phyloP scores from a whole-genome alignment of 2,797 vertebrate species.

The Synaphobranchus kaupii region DNA sequence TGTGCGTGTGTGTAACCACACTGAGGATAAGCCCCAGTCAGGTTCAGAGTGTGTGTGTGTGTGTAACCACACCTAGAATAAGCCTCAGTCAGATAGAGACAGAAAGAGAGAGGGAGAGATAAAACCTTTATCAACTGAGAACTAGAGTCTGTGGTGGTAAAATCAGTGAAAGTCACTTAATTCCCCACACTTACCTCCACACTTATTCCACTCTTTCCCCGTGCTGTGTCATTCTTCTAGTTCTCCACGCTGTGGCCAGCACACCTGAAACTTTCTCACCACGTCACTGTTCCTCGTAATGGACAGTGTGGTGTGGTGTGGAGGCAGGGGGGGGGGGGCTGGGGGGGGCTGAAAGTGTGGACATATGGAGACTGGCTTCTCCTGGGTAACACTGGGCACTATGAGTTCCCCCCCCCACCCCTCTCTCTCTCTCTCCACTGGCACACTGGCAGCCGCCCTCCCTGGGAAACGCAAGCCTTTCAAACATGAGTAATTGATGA shows the following conservation, averaged over 20 bases:
- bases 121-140: not conserved
- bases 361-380: slow-evolving; percentile 73
- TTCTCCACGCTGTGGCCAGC: not conserved
- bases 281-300: slow-evolving; percentile 35
- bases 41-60: not conserved
- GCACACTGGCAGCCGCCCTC: slow-evolving; percentile 66
- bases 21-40: not conserved
- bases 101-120: too few relatives aligned
- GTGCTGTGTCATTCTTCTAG: not conserved
- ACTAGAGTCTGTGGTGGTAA: not conserved
- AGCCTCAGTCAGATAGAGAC: not conserved
- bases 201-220: not conserved
- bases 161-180: not conserved
- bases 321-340: slow-evolving; percentile 13
- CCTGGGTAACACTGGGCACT: slow-evolving; percentile 57
- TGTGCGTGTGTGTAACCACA: not conserved
- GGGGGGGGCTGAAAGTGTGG: slow-evolving; percentile 40
- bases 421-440: slow-evolving; percentile 26
- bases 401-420: slow-evolving; percentile 26
- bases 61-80: not conserved
- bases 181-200: not conserved
- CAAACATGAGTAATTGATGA: slow-evolving; percentile 90
- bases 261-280: slow-evolving; percentile 3
- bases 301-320: not conserved
- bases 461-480: slow-evolving; percentile 75